Conservation (phyloP, 2,888 invertebrate species). For the Nebria salina region DNA sequence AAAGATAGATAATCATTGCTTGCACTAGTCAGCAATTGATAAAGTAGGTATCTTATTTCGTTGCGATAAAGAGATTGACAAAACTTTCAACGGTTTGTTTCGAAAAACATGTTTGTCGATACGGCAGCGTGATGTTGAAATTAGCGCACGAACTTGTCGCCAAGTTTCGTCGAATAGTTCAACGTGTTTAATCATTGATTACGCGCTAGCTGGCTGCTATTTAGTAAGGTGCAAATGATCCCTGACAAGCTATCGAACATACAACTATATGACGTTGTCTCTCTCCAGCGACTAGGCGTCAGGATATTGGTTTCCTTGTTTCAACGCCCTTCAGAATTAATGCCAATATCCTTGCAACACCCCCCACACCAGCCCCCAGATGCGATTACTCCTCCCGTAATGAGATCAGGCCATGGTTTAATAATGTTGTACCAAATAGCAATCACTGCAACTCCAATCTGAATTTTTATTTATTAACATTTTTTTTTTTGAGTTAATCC, state of each 20-base stretch:
- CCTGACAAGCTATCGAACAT: slow-evolving; percentile 21
- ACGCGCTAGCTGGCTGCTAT: slow-evolving; percentile 6
- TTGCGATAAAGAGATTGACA: not conserved
- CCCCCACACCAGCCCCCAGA: no score
- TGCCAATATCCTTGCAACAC: not conserved
- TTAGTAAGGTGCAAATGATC: slow-evolving; percentile 31
- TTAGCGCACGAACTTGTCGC: slow-evolving; percentile 8
- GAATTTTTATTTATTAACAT: not conserved
- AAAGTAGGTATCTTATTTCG: not conserved
- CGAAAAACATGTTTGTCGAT: not conserved
- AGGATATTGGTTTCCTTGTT: not conserved
- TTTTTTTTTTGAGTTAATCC: not conserved
- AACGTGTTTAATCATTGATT: slow-evolving; percentile 26
- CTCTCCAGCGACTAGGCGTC: not conserved
- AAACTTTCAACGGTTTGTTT: not conserved
- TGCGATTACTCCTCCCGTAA: not conserved
- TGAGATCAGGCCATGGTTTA: not conserved
- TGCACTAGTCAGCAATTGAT: not conserved
- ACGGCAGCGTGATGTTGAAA: not conserved
- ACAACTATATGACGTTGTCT: not conserved
- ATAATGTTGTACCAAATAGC: not conserved
- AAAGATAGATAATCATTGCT: no score
- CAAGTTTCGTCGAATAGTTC: slow-evolving; percentile 23
- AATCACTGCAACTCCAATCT: not conserved
- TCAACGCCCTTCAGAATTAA: not conserved